Evolutionary conservation across 1,140 invertebrate species (phyloP), one percentile per base, ranked within the genome.

Genomic region (Heliconius congener): DNA sequence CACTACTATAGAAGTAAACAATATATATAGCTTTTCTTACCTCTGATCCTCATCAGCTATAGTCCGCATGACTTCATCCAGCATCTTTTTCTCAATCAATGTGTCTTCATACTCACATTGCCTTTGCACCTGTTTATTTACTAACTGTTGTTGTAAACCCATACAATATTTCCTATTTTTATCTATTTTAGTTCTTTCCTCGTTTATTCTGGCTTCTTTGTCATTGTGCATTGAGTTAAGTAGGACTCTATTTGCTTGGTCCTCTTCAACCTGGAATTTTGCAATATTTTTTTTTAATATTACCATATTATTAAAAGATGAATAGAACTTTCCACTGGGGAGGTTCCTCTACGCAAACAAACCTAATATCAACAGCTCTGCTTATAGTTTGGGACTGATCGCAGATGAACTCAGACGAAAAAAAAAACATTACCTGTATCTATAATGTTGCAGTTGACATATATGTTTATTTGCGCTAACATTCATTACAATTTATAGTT

Each of bases 51-150:
- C 92, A 85, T 93, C 91, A 39, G 90, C 83, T 0, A 93, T 80
- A 0, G 91, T 90, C 78, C 86, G 83, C 79, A 89, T 87, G n/a
- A 91, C 84, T 6, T 90, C 90, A 23, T 93, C 91, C 11, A 91
- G 80, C 90, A 93, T 93, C 71, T 89, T 92, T 84, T 91, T 92
- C 80, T 92, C 91, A 60, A 91, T 85, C 0, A 92, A 82, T 0
- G 81, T 80, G 5, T 92, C 90, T 74, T 94, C 91, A 70, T 90
- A 92, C 50, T 88, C 79, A 73, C 91, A 92, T 75, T 90, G 90
- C n/a, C 71, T 84, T 71, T 86, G 80, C 13, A 52, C 73, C 76
- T 93, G 84, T 34, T 82, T 82, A 77, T 89, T 88, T 0, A 91
- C 92, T 16, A 93, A 73, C 73, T 94, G 92, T 30, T 90, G 90